Evolutionary conservation across 1,140 invertebrate genomes (phyloP), one percentile per base, ranked within the genome.

Genomic region (Cherax destructor): DNA sequence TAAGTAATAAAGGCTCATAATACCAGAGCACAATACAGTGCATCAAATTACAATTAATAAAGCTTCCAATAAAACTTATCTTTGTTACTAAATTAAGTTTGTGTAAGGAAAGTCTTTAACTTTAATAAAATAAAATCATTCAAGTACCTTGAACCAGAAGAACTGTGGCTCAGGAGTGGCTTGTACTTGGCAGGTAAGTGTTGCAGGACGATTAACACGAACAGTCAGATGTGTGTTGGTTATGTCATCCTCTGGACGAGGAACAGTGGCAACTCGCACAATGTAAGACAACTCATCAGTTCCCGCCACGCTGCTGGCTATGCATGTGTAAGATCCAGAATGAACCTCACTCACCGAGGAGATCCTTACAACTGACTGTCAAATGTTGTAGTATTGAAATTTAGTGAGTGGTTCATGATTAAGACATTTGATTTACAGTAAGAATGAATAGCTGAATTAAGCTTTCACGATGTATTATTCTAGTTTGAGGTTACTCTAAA

Each of bases 271-370:
- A 18, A 91, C 89, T 18, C 77, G n/a, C 76, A 86, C 76, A 11
- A 47, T n/a, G 56, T 86, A 72, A 41, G 49, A 61, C 4, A 72
- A 18, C 47, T 92, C 79, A 59, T 92, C 93, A 30, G 78, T 84
- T n/a, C 94, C 94, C 41, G 93, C 93, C 49, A 84, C 88, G 91
- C 94, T 94, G 7, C 93, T 92, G 30, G 95, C 95, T 30, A 94
- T 89, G 93, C 95, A 96, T 9, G 93, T 94, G 93, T 95, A 96
- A 13, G 91, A 92, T 10, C 94, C 95, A 76, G 94, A 93, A 83
- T 95, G 94, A 74, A 92, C 5, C 50, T 92, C 91, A 79, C 61
- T 77, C 74, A 92, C 85, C 0, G 30, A 24, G 11, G 10, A 47
- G 16, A 88, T 84, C 24, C 56, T 79, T 13, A 88, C 56, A 24